phyloP scores from a whole-genome alignment of 2,888 invertebrate species.

The Ectropis crepuscularia region DNA sequence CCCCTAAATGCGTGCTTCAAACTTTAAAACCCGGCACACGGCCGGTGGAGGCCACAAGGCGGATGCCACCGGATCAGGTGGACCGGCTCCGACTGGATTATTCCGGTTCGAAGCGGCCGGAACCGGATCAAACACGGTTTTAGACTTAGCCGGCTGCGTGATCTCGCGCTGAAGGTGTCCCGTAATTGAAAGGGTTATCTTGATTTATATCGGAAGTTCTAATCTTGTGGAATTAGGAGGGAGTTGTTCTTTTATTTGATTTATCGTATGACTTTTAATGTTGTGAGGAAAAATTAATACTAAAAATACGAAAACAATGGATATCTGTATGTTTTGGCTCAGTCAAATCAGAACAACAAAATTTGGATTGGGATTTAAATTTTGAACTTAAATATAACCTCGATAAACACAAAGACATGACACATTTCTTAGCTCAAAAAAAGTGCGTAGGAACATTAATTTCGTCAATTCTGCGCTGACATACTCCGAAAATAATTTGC shows the following conservation, averaged over 20 bases:
- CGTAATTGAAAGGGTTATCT: conserved; percentile 54
- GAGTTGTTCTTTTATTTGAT: conserved; percentile 2
- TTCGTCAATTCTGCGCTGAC: too few species aligned
- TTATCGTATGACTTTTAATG: background rate
- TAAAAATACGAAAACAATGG: background rate
- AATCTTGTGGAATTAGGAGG: conserved; percentile 17
- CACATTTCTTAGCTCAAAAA: too few species aligned
- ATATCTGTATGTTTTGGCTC: too few species aligned
- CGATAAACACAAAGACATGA: too few species aligned
- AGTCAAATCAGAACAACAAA: too few species aligned
- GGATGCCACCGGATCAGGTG: conserved; percentile 78
- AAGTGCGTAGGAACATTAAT: too few species aligned
- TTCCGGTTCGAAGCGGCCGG: conserved; percentile 73
- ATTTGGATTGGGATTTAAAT: too few species aligned
- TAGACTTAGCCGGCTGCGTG: conserved; percentile 71
- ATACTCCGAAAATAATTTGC: too few species aligned
- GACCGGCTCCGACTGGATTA: conserved; percentile 64
- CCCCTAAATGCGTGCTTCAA: conserved; percentile 11
- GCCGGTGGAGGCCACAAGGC: conserved; percentile 66
- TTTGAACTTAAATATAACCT: too few species aligned
- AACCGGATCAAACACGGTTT: conserved; percentile 80
- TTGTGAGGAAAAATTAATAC: background rate
- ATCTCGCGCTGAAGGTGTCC: conserved; percentile 57
- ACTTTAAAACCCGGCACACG: conserved; percentile 43
- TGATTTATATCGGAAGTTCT: conserved; percentile 34